A percentile compares a stretch with the other conserved stretches of the same genome.
Conservation (phyloP, 30 jellyfish, hydroid and myxozoan genomes). For the Pseudorhiza aurosa region DNA sequence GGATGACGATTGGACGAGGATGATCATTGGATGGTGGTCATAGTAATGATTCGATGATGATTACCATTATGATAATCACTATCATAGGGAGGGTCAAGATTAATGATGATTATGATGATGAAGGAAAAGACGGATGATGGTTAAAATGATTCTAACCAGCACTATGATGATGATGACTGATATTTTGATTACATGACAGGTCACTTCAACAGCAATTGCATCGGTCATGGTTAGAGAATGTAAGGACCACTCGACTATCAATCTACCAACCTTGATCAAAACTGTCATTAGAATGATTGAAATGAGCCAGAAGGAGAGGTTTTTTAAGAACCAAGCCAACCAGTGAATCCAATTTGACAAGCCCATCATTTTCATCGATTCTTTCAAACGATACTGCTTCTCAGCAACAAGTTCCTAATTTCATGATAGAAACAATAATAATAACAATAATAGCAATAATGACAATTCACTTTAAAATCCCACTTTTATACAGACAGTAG, state of each 20-base stretch:
- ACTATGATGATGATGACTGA: conserved; percentile 25
- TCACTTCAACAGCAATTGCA: too few species aligned
- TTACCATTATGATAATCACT: not conserved
- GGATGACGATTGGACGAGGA: conserved; percentile 5
- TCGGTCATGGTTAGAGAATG: too few species aligned
- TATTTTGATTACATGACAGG: too few species aligned
- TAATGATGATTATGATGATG: not conserved
- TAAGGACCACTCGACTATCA: too few species aligned
- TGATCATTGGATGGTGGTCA: not conserved
- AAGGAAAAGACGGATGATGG: not conserved
- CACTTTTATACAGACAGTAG: too few species aligned
- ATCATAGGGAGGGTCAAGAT: not conserved
- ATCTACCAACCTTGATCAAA: conserved; percentile 72
- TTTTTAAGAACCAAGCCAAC: conserved; percentile 93
- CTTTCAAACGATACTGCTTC: conserved; percentile 89
- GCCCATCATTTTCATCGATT: conserved; percentile 99
- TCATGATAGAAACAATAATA: conserved; percentile 56
- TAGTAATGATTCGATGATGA: not conserved
- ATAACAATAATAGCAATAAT: not conserved
- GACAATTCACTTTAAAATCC: not conserved
- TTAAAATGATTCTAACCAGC: conserved; percentile 1
- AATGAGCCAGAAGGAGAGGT: conserved; percentile 59
- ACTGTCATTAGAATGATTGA: conserved; percentile 60
- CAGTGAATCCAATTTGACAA: conserved; percentile 96
- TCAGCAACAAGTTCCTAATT: conserved; percentile 96